phyloP scores from a whole-genome alignment of 2,888 invertebrate genomes.

The Hydrotaea cyrtoneurina region DNA sequence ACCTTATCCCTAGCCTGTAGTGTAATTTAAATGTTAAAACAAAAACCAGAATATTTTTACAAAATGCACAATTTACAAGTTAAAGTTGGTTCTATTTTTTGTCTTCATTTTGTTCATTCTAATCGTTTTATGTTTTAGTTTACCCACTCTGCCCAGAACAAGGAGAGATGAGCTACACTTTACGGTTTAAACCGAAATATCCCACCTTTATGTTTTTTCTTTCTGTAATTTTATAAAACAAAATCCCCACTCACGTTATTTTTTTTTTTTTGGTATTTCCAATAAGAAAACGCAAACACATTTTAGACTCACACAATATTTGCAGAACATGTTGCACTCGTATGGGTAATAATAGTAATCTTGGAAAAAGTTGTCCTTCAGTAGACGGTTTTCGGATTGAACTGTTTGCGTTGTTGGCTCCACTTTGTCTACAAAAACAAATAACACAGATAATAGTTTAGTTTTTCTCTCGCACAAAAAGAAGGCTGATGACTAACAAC shows the following conservation, averaged over 20 bases:
- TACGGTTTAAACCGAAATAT: background rate
- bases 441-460: too few species aligned
- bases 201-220: background rate
- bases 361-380: too few species aligned
- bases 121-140: background rate
- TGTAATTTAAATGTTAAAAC: conserved; percentile 31
- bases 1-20: conserved; percentile 14
- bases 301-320: too few species aligned
- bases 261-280: too few species aligned
- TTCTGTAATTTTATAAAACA: background rate
- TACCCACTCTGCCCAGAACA: background rate
- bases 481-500: too few species aligned
- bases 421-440: too few species aligned
- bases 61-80: conserved; percentile 59
- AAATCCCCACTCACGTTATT: background rate
- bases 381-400: too few species aligned
- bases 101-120: conserved; percentile 10
- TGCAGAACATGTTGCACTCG: too few species aligned
- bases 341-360: too few species aligned
- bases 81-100: conserved; percentile 48
- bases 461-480: too few species aligned
- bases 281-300: too few species aligned
- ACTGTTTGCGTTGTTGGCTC: too few species aligned
- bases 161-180: background rate
- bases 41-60: conserved; percentile 22